Conservation (phyloP, 2,888 invertebrate species). For the Drosophila silvestris region DNA sequence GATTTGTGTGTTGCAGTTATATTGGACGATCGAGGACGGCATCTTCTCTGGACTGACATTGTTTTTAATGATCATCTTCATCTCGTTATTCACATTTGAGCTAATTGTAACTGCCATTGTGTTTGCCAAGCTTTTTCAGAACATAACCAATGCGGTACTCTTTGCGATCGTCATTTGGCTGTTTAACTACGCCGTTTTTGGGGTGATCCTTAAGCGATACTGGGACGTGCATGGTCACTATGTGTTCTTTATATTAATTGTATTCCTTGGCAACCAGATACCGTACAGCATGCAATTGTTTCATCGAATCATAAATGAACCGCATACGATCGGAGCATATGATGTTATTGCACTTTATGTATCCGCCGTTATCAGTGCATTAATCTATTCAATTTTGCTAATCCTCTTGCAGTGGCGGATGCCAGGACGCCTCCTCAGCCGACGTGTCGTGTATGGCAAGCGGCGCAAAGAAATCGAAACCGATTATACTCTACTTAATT, state of each 20-base stretch:
- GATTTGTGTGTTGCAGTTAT: slow-evolving; percentile 25
- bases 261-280: slow-evolving; percentile 73
- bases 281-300: slow-evolving; percentile 65
- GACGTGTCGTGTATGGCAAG: slow-evolving; percentile 25
- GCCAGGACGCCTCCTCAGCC: slow-evolving; percentile 65
- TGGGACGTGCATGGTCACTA: slow-evolving; percentile 46
- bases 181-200: slow-evolving; percentile 69
- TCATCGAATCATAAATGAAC: slow-evolving; percentile 31
- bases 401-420: slow-evolving; percentile 49
- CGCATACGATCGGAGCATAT: neutral
- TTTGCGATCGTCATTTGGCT: slow-evolving; percentile 68
- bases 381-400: slow-evolving; percentile 43
- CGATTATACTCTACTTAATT: slow-evolving; percentile 4
- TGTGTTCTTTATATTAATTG: slow-evolving; percentile 53
- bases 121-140: slow-evolving; percentile 54
- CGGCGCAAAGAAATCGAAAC: neutral
- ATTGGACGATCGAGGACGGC: slow-evolving; percentile 42
- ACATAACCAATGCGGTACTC: slow-evolving; percentile 59
- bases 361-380: slow-evolving; percentile 21
- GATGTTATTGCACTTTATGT: slow-evolving; percentile 45
- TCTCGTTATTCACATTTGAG: slow-evolving; percentile 56
- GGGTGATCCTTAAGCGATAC: slow-evolving; percentile 57
- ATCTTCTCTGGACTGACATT: slow-evolving; percentile 13
- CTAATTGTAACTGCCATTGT: slow-evolving; percentile 67
- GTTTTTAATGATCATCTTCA: slow-evolving; percentile 43